Evolutionary conservation across 2,888 invertebrate species (phyloP), one percentile per base, ranked within the genome.

Genomic region (Colostygia pectinataria): DNA sequence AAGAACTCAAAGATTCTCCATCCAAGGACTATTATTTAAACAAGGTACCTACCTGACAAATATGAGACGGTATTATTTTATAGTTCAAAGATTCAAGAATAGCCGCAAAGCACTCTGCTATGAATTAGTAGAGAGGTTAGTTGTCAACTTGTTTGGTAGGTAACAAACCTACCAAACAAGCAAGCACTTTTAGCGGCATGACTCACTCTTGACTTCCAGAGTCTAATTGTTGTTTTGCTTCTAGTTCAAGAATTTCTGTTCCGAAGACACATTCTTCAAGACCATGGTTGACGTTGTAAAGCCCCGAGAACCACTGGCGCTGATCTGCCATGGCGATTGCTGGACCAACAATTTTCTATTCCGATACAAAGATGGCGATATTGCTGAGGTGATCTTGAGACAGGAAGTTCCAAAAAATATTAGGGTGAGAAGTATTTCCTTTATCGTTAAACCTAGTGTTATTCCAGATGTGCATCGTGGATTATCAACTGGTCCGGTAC

Each of bases 261-360:
- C 90, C 27, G 92, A 92, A 61, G 91, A 93, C 0, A 90, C 91
- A 0, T 94, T 94, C 72, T 95, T 94, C 69, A 88, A 90, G 4
- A 91, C 91, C 18, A 94, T 95, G 94, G 90, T 94, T 47, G 90
- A 92, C 15, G 73, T 93, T 63, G 93, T 93, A 0, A 86, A 91
- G 1, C 90, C 92, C 0, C 89, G 90, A 59, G 93, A 94, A 28
- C 92, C 93, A 0, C 69, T 94, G 31, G 93, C 94, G 0, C 94
- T 94, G 1, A 93, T 95, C 57, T 93, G 94, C 42, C 95, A 95
- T 62, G 95, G 95, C 0, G 95, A 95, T 61, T 94, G 94, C 67
- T 95, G 94, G 94, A 94, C 93, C 0, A 95, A 95, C 65, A 95
- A 95, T 71, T 91, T 95, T 63, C 73, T 94, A 13, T 94, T 94